A percentile compares a stretch with the other conserved stretches of the same genome.
Conservation (phyloP, 2,888 invertebrate genomes). For the Corythucha ciliata region DNA sequence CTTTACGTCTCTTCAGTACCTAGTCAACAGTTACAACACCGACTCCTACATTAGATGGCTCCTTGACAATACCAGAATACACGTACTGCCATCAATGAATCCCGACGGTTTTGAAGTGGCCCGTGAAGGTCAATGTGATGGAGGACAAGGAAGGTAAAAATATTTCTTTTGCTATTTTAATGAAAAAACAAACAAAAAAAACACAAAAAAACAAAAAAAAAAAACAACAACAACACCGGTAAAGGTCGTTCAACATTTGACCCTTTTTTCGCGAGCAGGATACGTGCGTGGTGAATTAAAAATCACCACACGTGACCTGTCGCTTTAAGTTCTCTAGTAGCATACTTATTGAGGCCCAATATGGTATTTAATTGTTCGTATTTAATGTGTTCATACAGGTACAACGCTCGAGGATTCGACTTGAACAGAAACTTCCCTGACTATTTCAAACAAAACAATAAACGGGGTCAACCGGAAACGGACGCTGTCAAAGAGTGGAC, state of each 20-base stretch:
- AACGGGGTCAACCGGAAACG: constrained; percentile 87
- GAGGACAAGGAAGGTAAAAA: constrained; percentile 66
- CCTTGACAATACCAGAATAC: constrained; percentile 88
- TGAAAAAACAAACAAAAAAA: too few relatives aligned
- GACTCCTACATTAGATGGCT: constrained; percentile 84
- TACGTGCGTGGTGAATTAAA: too few relatives aligned
- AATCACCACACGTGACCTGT: too few relatives aligned
- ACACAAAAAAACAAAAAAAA: too few relatives aligned
- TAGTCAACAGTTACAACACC: constrained; percentile 70
- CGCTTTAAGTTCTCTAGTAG: too few relatives aligned
- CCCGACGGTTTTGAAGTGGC: constrained; percentile 95
- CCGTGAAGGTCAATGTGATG: constrained; percentile 78
- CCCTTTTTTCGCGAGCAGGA: too few relatives aligned
- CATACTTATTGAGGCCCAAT: too few relatives aligned
- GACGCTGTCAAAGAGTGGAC: constrained; percentile 91
- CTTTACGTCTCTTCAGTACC: constrained; percentile 47
- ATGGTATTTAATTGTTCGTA: not conserved
- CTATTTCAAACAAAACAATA: constrained; percentile 80
- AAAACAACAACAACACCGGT: too few relatives aligned
- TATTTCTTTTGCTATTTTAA: too few relatives aligned
- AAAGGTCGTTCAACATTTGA: too few relatives aligned
- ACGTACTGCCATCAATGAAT: constrained; percentile 96
- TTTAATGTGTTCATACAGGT: constrained; percentile 40
- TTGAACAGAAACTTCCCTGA: constrained; percentile 95
- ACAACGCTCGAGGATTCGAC: constrained; percentile 81